These are phyloP conservation scores for Embidobia sp. DNA, from an alignment of 2,888 invertebrate species.

Conservation along the genomic window DNA sequence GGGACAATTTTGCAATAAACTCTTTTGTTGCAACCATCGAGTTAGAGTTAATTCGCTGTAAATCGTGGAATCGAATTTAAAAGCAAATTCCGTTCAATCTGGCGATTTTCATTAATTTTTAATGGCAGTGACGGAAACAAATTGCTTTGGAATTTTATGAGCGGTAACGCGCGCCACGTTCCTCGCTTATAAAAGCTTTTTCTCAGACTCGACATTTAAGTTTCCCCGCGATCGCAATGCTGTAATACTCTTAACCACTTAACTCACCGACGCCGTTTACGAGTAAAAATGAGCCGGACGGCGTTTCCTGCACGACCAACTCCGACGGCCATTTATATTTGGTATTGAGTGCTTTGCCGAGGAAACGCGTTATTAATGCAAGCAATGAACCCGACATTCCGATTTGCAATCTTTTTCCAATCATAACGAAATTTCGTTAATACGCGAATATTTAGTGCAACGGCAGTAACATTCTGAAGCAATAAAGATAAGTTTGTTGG, in stretches of 20 bases:
- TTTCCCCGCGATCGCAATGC: constrained; percentile 68
- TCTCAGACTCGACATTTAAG: constrained; percentile 73
- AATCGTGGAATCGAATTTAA: no score
- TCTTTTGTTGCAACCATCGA: no score
- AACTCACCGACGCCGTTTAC: constrained; percentile 66
- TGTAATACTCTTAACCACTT: constrained; percentile 73
- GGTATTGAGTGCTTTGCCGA: constrained; percentile 33
- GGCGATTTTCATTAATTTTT: constrained; percentile 30
- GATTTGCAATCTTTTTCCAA: neutral
- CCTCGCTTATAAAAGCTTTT: constrained; percentile 74
- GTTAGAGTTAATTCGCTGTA: no score
- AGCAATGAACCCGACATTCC: constrained; percentile 8
- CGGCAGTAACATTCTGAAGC: neutral
- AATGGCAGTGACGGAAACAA: constrained; percentile 67
- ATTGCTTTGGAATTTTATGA: constrained; percentile 78
- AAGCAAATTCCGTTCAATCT: no score
- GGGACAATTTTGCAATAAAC: no score
- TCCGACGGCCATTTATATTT: constrained; percentile 40
- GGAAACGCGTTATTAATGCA: constrained; percentile 37
- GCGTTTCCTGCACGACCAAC: constrained; percentile 30
- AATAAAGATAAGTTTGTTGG: neutral
- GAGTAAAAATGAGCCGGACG: constrained; percentile 34
- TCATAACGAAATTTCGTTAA: neutral
- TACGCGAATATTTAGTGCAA: neutral
- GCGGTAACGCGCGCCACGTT: no score